phyloP scores from a whole-genome alignment of 2,113 vertebrate genomes.

The Mugil cephalus region DNA sequence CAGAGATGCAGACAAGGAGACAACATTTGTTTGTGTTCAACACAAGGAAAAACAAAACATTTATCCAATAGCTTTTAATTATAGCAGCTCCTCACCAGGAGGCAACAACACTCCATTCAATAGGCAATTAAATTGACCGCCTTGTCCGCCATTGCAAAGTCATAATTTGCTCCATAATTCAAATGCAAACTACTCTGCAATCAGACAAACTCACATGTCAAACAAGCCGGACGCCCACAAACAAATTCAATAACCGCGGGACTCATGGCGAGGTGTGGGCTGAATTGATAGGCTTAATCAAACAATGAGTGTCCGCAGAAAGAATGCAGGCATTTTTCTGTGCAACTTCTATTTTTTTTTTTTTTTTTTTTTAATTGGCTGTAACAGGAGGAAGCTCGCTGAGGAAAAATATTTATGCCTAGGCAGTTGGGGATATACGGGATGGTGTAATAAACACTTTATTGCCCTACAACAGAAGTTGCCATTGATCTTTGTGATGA shows the following conservation, averaged over 20 bases:
- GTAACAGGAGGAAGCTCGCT: not conserved
- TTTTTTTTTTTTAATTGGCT: conserved; percentile 42
- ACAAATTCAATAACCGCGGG: conserved; percentile 40
- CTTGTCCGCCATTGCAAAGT: conserved; percentile 38
- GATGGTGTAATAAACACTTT: conserved; percentile 36
- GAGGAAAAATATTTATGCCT: conserved; percentile 28
- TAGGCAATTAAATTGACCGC: conserved; percentile 30
- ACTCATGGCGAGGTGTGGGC: conserved; percentile 23
- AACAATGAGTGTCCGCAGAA: conserved; percentile 31
- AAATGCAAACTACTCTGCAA: conserved; percentile 45
- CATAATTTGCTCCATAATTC: conserved; percentile 60
- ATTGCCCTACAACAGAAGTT: conserved; percentile 37
- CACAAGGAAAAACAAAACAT: conserved; percentile 26
- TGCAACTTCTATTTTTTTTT: conserved; percentile 5
- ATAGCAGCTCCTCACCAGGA: conserved; percentile 21
- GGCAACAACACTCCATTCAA: conserved; percentile 35
- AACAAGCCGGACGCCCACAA: conserved; percentile 17
- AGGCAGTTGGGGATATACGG: not conserved
- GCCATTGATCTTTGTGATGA: conserved; percentile 54
- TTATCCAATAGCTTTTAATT: conserved; percentile 41
- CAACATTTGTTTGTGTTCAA: conserved; percentile 30
- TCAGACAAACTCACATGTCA: conserved; percentile 43
- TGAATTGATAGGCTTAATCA: conserved; percentile 44
- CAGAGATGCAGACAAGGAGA: conserved; percentile 7
- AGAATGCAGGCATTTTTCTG: conserved; percentile 12